Conservation (phyloP, 2,888 invertebrate genomes). For the Eupelmus urozonus region DNA sequence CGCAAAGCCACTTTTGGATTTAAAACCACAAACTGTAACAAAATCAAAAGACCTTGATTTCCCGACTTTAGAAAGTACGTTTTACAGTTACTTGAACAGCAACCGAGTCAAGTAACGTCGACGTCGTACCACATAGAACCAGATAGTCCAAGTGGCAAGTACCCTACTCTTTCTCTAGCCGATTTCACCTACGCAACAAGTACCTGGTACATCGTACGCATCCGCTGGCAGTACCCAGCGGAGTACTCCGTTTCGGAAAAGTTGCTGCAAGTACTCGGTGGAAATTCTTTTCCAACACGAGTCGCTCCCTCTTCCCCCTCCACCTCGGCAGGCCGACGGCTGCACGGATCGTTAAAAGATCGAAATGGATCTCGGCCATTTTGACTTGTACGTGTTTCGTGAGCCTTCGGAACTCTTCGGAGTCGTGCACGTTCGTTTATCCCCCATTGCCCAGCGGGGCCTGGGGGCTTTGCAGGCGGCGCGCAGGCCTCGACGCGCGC, state of each 20-base stretch:
- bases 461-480: constrained; percentile 30
- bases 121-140: too few species aligned
- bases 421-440: background rate
- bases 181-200: too few species aligned
- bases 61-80: too few species aligned
- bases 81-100: too few species aligned
- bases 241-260: constrained; percentile 21
- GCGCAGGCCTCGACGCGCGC: constrained; percentile 20
- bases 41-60: too few species aligned
- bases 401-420: constrained; percentile 44
- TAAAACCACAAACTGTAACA: too few species aligned
- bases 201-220: too few species aligned
- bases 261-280: background rate
- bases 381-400: constrained; percentile 41
- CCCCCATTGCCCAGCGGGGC: constrained; percentile 44
- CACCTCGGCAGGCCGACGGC: too few species aligned
- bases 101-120: too few species aligned
- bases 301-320: background rate
- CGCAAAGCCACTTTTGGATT: too few species aligned
- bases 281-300: background rate
- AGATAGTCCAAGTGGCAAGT: too few species aligned
- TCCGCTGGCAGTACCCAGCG: background rate
- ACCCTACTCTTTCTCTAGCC: too few species aligned
- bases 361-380: constrained; percentile 56
- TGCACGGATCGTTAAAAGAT: constrained; percentile 33